Evolutionary conservation across 2,113 vertebrate genomes (phyloP).

Genomic region (Pangasianodon gigas): DNA sequence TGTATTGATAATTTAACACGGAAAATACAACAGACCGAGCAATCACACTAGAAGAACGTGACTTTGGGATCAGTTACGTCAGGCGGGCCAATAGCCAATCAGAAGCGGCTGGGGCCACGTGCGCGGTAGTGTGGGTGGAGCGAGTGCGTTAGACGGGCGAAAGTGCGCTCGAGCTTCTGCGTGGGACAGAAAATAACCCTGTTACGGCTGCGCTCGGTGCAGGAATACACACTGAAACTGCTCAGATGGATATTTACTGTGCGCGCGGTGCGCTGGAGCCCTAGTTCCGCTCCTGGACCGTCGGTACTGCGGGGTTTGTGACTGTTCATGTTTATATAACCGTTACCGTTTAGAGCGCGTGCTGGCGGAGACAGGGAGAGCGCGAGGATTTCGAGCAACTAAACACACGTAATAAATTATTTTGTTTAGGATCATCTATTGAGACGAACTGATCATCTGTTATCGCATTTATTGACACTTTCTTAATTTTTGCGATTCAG

Average conservation of each 20-base stretch:
- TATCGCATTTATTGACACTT: not conserved
- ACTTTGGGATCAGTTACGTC: slow-evolving; percentile 56
- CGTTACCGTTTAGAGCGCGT: slow-evolving; percentile 31
- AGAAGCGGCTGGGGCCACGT: not conserved
- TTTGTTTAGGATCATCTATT: not conserved
- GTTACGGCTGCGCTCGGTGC: not conserved
- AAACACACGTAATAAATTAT: not conserved
- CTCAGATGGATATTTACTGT: not conserved
- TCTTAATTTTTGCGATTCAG: slow-evolving; percentile 40
- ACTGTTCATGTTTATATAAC: slow-evolving; percentile 70
- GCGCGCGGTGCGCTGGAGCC: not conserved
- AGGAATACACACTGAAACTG: not conserved
- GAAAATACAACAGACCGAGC: not conserved
- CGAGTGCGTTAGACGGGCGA: not conserved
- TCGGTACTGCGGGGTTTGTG: not conserved
- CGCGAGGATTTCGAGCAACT: not conserved
- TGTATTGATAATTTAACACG: not conserved
- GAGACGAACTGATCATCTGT: not conserved
- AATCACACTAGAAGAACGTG: slow-evolving; percentile 75
- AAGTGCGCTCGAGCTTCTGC: slow-evolving; percentile 14
- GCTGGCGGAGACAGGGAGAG: not conserved
- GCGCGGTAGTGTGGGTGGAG: slow-evolving; percentile 55
- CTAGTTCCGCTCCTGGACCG: not conserved
- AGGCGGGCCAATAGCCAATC: slow-evolving; percentile 55
- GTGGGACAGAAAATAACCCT: not conserved